Base-by-base conservation (phyloP, 2,113 vertebrate species). In the Jaculus jaculus region DNA sequence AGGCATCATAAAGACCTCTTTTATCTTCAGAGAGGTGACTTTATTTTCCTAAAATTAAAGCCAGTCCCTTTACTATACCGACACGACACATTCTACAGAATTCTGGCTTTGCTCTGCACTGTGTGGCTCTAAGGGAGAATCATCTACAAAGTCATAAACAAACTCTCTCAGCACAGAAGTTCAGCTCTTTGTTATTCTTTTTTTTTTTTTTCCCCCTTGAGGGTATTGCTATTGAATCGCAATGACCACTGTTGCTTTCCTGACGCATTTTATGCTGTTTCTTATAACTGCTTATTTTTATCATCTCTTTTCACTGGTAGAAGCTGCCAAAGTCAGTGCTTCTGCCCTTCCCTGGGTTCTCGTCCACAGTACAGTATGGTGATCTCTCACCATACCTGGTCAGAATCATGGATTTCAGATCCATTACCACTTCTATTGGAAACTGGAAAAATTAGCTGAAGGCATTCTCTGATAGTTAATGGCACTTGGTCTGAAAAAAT, bases 381-480 rank as follows among this genome's bases (percentile, higher is more conserved):
- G 87, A 95, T 95, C 96, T 95, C 94, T 96, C 85, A 87, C 23
- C 93, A 69, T 88, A 92, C 87, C 92, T 95, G 90, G 66, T 94
- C 89, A 94, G 79, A 94, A 94, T 90, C 80, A 90, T 83, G 74
- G 96, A 96, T 94, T 96, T 96, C 96, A 79, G 93, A 89, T 92
- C 87, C 97, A 96, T 97, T 97, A 97, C 26, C 97, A 11, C 74
- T 96, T 91, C 0, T 10, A 84, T 58, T 58, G 7, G 90, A 97
- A 95, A 96, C 95, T 0, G 78, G 88, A 93, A 97, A 86, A 85
- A 91, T 94, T 94, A 97, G 82, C 95, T 97, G 82, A 96, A 97
- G 54, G 83, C 90, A 96, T 94, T 96, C 84, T 91, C 73, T 81
- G 79, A 95, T 94, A 96, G 89, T 97, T 98, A 97, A 95, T 5